Conservation (phyloP, 2,113 vertebrate genomes). For the Grammomys dolichurus region DNA sequence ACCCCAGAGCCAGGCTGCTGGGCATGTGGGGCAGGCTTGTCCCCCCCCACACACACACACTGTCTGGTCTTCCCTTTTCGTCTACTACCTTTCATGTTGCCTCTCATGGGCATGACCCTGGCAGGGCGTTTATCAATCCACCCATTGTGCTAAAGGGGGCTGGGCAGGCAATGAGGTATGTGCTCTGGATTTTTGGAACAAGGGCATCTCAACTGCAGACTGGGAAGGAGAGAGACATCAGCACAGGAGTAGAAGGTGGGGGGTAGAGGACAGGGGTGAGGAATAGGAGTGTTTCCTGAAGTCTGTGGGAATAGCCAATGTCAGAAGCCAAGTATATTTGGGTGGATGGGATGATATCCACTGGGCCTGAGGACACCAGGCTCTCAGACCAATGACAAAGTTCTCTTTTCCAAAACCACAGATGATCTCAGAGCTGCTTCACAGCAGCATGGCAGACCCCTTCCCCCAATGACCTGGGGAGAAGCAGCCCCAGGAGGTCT, state of each 20-base stretch:
- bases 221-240: conserved; percentile 27
- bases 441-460: too few species aligned
- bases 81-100: neutral
- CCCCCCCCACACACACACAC: neutral
- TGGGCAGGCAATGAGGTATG: neutral
- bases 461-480: neutral
- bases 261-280: neutral
- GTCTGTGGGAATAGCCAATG: neutral
- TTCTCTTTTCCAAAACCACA: neutral
- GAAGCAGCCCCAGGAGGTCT: neutral
- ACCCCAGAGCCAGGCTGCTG: neutral
- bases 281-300: neutral
- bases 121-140: conserved; percentile 19
- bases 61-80: neutral
- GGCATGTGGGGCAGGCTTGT: neutral
- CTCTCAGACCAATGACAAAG: neutral
- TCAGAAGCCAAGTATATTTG: neutral
- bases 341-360: neutral
- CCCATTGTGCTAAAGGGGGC: neutral
- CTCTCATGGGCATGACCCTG: neutral
- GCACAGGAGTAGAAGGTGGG: neutral
- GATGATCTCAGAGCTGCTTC: neutral
- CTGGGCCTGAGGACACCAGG: neutral
- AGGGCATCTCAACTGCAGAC: conserved; percentile 12
- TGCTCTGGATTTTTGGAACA: conserved; percentile 24